Conservation (phyloP, 2,888 invertebrate genomes). For the Euspilapteryx auroguttella region DNA sequence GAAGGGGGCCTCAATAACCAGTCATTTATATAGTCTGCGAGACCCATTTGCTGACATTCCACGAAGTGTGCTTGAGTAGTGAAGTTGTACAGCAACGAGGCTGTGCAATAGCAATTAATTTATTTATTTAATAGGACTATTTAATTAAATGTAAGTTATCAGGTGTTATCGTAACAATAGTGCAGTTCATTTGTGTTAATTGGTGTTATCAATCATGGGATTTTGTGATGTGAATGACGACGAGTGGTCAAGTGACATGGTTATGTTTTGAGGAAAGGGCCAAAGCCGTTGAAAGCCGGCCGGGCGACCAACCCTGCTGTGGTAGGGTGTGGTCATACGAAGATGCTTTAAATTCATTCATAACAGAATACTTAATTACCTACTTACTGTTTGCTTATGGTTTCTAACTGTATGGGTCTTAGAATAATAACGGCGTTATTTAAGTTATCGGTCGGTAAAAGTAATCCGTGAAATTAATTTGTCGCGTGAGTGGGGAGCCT, state of each 20-base stretch:
- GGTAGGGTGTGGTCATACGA: constrained; percentile 61
- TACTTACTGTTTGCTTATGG: no score
- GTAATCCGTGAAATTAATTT: no score
- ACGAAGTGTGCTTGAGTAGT: constrained; percentile 53
- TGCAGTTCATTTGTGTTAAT: constrained; percentile 24
- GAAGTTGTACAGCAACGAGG: constrained; percentile 50
- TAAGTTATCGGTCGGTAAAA: no score
- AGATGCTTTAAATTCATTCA: no score
- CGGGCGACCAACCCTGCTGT: no score
- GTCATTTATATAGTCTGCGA: constrained; percentile 60
- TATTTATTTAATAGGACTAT: constrained; percentile 59
- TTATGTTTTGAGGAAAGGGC: no score
- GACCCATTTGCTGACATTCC: constrained; percentile 49
- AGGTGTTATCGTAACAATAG: constrained; percentile 16
- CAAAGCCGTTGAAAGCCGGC: no score
- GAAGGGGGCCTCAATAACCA: constrained; percentile 58
- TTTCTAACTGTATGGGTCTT: no score
- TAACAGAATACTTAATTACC: no score
- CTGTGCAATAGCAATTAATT: constrained; percentile 58
- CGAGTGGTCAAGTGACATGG: constrained; percentile 32
- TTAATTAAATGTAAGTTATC: constrained; percentile 56
- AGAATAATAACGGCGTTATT: no score
- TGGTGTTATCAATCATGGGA: constrained; percentile 21
- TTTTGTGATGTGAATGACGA: constrained; percentile 13
- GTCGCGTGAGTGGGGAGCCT: no score